A percentile compares a stretch with the other conserved stretches of the same genome.
Evolutionary conservation across 1,140 invertebrate species (phyloP).

Genomic region (Drosophila tropicalis): DNA sequence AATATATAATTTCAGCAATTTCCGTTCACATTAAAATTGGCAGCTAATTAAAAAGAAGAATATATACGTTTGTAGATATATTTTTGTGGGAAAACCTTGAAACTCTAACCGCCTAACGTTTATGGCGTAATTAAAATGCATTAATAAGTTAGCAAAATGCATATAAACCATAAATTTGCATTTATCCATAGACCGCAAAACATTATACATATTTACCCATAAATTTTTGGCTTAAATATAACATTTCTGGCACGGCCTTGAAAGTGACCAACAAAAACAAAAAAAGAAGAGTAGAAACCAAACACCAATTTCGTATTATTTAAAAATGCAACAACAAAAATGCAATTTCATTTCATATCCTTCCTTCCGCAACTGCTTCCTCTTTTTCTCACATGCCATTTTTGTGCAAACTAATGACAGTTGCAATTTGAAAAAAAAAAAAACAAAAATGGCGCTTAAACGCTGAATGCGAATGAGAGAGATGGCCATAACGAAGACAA

Average conservation of each 20-base stretch:
- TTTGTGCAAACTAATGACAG: slow-evolving; percentile 12
- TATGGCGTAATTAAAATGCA: slow-evolving; percentile 4
- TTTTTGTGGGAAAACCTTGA: background rate
- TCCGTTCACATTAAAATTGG: background rate
- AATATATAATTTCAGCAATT: background rate
- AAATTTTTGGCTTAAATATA: slow-evolving; percentile 2
- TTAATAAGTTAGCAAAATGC: slow-evolving; percentile 2
- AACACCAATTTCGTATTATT: slow-evolving; percentile 5
- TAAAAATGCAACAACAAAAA: slow-evolving; percentile 5
- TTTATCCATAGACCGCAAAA: background rate
- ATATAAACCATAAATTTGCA: slow-evolving; percentile 2
- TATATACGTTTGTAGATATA: background rate
- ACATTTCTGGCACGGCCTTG: background rate
- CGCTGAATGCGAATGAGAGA: background rate
- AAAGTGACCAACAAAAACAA: background rate
- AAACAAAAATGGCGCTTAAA: background rate
- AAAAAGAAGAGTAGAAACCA: background rate
- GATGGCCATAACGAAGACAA: background rate
- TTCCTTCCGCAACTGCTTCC: background rate
- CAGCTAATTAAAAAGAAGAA: slow-evolving; percentile 1
- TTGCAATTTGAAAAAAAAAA: background rate
- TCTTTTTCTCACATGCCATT: background rate
- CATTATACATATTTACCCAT: slow-evolving; percentile 9
- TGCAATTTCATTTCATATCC: slow-evolving; percentile 10
- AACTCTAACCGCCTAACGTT: background rate